phyloP scores from a whole-genome alignment of 2,888 invertebrate genomes.

The Hirtodrosophila cameraria region DNA sequence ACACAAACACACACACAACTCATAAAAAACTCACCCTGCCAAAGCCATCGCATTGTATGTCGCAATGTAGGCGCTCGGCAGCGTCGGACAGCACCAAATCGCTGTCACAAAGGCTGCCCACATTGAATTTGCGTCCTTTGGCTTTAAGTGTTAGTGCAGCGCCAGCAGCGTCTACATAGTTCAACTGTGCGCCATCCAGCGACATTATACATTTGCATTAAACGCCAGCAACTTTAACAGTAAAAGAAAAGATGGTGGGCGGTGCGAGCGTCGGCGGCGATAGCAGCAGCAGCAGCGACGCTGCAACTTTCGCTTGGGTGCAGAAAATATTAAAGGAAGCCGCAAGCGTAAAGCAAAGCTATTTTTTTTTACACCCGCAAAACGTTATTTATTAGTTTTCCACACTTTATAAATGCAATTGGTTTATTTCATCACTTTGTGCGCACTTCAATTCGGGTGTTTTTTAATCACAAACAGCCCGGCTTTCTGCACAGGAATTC shows the following conservation, averaged over 20 bases:
- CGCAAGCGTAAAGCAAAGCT: conserved; percentile 18
- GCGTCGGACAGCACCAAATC: conserved; percentile 78
- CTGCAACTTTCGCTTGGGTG: conserved; percentile 61
- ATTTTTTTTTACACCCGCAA: neutral
- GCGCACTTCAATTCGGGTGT: conserved; percentile 13
- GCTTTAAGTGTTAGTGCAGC: conserved; percentile 50
- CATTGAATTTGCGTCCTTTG: conserved; percentile 79
- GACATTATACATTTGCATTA: conserved; percentile 70
- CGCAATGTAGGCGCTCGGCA: conserved; percentile 78
- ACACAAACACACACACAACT: neutral
- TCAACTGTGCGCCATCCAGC: conserved; percentile 80
- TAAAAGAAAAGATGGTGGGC: conserved; percentile 37
- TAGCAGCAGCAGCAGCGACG: conserved; percentile 31
- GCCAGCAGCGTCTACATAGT: conserved; percentile 61
- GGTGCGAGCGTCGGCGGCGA: conserved; percentile 34
- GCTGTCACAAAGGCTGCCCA: conserved; percentile 80
- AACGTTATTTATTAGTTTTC: neutral
- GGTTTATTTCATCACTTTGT: neutral
- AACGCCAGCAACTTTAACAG: conserved; percentile 10
- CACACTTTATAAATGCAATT: neutral
- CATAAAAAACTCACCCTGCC: conserved; percentile 79
- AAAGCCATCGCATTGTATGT: conserved; percentile 82
- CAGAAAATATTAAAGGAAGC: conserved; percentile 54
- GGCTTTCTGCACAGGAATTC: conserved; percentile 72
- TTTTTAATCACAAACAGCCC: conserved; percentile 38